Conservation (phyloP, 2,888 invertebrate species). For the Punctoribates punctum region DNA sequence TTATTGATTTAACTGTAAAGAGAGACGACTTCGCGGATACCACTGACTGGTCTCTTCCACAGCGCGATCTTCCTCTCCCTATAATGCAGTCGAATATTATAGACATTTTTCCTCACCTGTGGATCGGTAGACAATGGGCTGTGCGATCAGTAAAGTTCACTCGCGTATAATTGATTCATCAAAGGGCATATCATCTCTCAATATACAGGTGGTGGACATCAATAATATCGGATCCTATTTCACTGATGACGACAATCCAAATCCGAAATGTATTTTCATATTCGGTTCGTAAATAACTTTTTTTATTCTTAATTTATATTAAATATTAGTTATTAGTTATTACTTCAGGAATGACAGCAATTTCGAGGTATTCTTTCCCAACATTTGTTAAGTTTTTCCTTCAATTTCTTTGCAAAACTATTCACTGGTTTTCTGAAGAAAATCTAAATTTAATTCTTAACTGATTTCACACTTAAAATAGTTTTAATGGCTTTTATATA, state of each 20-base stretch:
- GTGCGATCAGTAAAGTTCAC: conserved; percentile 38
- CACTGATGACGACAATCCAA: conserved; percentile 21
- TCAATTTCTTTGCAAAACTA: too few relatives aligned
- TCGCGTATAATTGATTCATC: conserved; percentile 30
- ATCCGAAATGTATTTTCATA: conserved; percentile 40
- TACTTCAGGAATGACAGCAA: too few relatives aligned
- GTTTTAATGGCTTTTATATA: too few relatives aligned
- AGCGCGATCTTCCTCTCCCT: neutral
- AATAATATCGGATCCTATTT: conserved; percentile 24
- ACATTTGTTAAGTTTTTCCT: neutral
- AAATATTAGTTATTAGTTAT: neutral
- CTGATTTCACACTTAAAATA: too few relatives aligned
- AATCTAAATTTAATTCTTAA: too few relatives aligned
- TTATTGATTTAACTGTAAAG: conserved; percentile 12
- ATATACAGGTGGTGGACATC: conserved; percentile 1
- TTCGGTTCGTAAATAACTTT: conserved; percentile 28
- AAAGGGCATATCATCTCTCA: conserved; percentile 9
- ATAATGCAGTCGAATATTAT: neutral
- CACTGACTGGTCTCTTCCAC: neutral
- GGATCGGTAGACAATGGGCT: conserved; percentile 34
- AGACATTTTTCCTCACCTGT: conserved; percentile 13
- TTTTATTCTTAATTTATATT: neutral
- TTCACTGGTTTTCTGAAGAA: too few relatives aligned
- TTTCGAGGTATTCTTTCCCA: neutral
- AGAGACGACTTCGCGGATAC: conserved; percentile 20